phyloP scores from a whole-genome alignment of 2,888 invertebrate genomes.

The Tridacna crocea region DNA sequence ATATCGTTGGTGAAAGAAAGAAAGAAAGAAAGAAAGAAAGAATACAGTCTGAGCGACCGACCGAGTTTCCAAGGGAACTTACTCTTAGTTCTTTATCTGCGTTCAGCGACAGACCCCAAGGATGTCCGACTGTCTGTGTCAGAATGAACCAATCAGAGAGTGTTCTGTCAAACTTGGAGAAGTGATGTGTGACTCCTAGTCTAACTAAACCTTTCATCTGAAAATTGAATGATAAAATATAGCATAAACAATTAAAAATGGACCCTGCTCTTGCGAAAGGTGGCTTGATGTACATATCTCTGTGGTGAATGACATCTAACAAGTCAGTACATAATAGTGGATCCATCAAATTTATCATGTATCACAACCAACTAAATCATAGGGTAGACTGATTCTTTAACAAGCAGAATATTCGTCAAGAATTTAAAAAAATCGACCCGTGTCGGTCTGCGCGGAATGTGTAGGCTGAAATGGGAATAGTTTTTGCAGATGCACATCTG shows the following conservation, averaged over 20 bases:
- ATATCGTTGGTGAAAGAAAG: too few species aligned
- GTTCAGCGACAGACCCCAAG: conserved; percentile 65
- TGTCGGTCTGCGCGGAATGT: neutral
- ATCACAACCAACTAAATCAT: too few species aligned
- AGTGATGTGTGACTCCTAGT: conserved; percentile 58
- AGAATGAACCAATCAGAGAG: conserved; percentile 68
- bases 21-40: too few species aligned
- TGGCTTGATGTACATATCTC: too few species aligned
- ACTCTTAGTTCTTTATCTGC: conserved; percentile 54
- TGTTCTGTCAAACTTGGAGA: conserved; percentile 65
- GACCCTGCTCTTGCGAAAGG: too few species aligned
- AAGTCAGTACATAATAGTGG: too few species aligned
- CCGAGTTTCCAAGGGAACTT: neutral
- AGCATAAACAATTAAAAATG: neutral
- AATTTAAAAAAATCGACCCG: neutral
- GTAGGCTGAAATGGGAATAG: neutral
- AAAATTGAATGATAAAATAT: conserved; percentile 21
- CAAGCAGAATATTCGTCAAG: too few species aligned
- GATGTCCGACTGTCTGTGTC: conserved; percentile 65
- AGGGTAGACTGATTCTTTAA: too few species aligned
- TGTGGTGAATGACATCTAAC: too few species aligned
- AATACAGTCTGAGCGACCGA: too few species aligned
- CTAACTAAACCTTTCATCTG: conserved; percentile 58
- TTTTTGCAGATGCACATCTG: too few species aligned
- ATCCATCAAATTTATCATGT: too few species aligned